Evolutionary conservation across 2,888 invertebrate species (phyloP).

Genomic region (Sturmia bella): DNA sequence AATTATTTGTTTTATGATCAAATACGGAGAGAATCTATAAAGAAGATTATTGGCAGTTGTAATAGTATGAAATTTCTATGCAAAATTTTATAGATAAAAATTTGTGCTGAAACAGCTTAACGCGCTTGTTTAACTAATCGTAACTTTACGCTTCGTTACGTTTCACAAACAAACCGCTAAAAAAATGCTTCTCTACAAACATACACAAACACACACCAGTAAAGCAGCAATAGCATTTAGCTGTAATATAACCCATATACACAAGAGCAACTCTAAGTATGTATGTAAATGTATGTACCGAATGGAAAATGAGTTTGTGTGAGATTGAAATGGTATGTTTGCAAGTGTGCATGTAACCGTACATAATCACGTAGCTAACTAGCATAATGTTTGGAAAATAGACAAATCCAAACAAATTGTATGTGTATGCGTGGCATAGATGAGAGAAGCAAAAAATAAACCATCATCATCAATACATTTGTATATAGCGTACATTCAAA

Average conservation of each 20-base stretch:
- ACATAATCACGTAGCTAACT: constrained; percentile 46
- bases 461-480: constrained; percentile 73
- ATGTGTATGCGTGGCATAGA: not conserved
- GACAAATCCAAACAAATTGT: constrained; percentile 14
- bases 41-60: constrained; percentile 52
- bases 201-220: not conserved
- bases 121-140: constrained; percentile 81
- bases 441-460: constrained; percentile 26
- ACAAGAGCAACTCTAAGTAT: not conserved
- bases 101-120: constrained; percentile 74
- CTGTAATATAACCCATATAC: constrained; percentile 13
- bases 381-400: constrained; percentile 50
- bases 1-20: constrained; percentile 28
- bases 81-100: constrained; percentile 55
- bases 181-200: constrained; percentile 31
- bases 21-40: constrained; percentile 29
- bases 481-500: not conserved
- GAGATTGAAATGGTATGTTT: not conserved
- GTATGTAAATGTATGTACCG: constrained; percentile 3
- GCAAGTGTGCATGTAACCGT: constrained; percentile 15
- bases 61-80: constrained; percentile 49
- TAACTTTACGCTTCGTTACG: constrained; percentile 80
- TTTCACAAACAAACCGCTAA: constrained; percentile 77
- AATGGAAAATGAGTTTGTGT: constrained; percentile 22
- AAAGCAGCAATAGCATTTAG: constrained; percentile 24